Percentiles rank a stretch among this genome's conserved stretches.
phyloP scores from a whole-genome alignment of 2,113 vertebrate species.

The Aptenodytes forsteri region DNA sequence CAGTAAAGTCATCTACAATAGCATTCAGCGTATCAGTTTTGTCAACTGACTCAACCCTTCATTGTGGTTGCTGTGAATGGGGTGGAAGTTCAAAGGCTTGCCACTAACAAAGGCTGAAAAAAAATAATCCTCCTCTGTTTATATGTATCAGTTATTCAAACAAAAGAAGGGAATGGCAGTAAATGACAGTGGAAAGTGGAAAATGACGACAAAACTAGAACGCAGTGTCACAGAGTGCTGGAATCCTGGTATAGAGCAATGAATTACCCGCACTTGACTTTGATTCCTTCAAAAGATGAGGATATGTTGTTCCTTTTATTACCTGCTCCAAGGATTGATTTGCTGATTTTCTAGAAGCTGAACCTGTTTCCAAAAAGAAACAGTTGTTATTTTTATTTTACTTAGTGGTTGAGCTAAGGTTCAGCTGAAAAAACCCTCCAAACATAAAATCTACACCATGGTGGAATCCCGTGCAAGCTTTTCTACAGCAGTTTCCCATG shows the following conservation, averaged over 20 bases:
- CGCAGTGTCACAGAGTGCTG: not conserved
- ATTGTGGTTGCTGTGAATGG: not conserved
- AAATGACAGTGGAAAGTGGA: not conserved
- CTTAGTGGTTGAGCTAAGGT: not conserved
- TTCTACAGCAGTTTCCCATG: not conserved
- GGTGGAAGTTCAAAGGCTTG: not conserved
- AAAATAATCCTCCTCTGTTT: not conserved
- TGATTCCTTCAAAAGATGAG: not conserved
- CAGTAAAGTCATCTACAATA: not conserved
- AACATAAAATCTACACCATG: not conserved
- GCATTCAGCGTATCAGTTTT: rapidly evolving
- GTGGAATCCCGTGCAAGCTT: not conserved
- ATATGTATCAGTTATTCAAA: not conserved
- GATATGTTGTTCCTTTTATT: not conserved
- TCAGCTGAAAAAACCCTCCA: not conserved
- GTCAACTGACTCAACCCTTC: not conserved
- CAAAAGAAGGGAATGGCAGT: not conserved
- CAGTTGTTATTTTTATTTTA: not conserved
- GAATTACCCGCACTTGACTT: not conserved
- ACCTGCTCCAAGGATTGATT: not conserved
- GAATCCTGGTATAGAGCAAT: not conserved
- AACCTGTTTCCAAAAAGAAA: not conserved
- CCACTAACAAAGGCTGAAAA: not conserved
- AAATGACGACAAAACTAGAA: not conserved
- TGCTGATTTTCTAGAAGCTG: not conserved